Percentiles rank a stretch among this genome's conserved stretches.
phyloP scores from a whole-genome alignment of 2,797 vertebrate species.

The Malacoraja senta region DNA sequence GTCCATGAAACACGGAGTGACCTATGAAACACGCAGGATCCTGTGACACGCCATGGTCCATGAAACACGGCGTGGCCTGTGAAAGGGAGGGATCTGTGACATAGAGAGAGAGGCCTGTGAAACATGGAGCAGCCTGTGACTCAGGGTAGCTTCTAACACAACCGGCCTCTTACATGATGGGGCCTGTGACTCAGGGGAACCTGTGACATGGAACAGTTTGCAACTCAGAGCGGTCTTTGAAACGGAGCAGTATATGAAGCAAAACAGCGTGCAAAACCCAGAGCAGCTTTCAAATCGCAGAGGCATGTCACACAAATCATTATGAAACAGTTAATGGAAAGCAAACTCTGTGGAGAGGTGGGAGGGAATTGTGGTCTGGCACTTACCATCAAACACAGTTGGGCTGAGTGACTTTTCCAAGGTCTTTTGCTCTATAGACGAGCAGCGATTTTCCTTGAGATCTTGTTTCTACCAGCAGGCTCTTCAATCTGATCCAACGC shows the following conservation, averaged over 20 bases:
- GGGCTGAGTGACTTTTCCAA: neutral
- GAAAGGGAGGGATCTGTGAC: neutral
- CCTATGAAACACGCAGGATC: neutral
- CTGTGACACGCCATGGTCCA: neutral
- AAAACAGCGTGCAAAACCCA: no score
- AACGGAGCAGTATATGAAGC: no score
- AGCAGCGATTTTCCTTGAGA: neutral
- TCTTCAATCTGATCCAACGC: neutral
- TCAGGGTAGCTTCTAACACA: no score
- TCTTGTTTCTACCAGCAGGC: neutral
- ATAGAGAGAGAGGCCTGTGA: neutral
- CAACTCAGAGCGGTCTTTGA: no score
- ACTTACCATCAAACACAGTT: neutral
- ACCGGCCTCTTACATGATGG: no score
- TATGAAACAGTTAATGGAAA: neutral
- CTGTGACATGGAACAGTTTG: neutral
- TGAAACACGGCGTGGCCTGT: neutral
- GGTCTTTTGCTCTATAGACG: neutral
- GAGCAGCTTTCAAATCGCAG: neutral
- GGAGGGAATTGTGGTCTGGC: neutral
- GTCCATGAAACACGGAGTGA: neutral
- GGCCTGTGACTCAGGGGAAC: neutral
- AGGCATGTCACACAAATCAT: neutral
- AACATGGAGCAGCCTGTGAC: neutral
- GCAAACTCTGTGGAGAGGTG: neutral